These are phyloP conservation scores for Edolisoma coerulescens DNA, from an alignment of 2,113 vertebrate species.

Conservation along the genomic window DNA sequence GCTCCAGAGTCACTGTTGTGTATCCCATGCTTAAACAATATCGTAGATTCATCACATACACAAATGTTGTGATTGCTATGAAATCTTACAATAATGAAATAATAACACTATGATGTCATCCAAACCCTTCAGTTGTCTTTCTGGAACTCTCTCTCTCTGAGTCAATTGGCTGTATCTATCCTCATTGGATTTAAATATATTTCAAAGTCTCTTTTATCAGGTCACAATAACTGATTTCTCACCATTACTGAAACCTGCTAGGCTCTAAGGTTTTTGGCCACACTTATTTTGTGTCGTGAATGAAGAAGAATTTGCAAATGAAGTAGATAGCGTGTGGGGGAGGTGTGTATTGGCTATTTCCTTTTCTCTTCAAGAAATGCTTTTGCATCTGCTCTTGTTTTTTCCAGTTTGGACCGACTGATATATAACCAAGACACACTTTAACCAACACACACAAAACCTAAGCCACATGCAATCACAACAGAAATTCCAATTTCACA, in stretches of 20 bases:
- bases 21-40: neutral
- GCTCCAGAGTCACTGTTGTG: neutral
- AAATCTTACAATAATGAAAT: neutral
- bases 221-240: neutral
- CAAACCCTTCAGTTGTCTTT: neutral
- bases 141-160: neutral
- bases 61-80: neutral
- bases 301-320: neutral
- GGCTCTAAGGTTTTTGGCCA: neutral
- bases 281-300: neutral
- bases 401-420: neutral
- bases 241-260: neutral
- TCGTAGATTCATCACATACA: neutral
- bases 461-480: neutral
- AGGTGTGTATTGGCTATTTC: neutral
- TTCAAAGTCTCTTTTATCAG: neutral
- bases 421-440: neutral
- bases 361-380: neutral
- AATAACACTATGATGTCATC: neutral
- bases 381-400: neutral
- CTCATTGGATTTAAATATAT: neutral
- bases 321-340: neutral
- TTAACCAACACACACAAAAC: neutral
- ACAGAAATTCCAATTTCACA: conserved; percentile 18
- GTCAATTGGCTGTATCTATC: neutral